phyloP scores from a whole-genome alignment of 2,113 vertebrate genomes.

The Gambusia affinis region DNA sequence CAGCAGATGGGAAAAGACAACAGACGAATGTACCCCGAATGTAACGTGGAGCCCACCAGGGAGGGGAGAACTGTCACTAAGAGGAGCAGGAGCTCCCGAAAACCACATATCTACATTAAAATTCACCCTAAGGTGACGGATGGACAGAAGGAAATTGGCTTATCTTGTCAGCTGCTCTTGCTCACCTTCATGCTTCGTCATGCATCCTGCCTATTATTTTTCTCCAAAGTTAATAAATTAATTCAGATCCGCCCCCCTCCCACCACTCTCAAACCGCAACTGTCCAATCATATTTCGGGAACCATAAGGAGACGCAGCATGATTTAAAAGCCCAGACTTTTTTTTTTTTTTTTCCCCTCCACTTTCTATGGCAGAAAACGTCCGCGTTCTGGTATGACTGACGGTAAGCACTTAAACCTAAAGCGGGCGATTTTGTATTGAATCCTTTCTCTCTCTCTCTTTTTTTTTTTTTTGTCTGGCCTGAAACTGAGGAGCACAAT shows the following conservation, averaged over 20 bases:
- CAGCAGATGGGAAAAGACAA: slow-evolving; percentile 48
- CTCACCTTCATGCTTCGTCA: slow-evolving; percentile 34
- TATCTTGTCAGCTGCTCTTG: background rate
- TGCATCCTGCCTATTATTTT: slow-evolving; percentile 21
- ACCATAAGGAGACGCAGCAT: slow-evolving; percentile 1
- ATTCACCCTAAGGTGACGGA: slow-evolving; percentile 24
- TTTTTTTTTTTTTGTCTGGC: background rate
- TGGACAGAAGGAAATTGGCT: slow-evolving; percentile 20
- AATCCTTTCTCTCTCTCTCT: background rate
- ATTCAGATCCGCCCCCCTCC: slow-evolving; percentile 8
- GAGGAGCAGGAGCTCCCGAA: slow-evolving; percentile 26
- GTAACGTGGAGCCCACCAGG: slow-evolving; percentile 32
- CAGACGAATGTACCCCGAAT: slow-evolving; percentile 46
- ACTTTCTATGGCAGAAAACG: background rate
- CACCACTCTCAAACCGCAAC: background rate
- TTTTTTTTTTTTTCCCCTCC: background rate
- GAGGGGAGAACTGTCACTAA: slow-evolving; percentile 18
- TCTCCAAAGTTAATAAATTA: slow-evolving; percentile 17
- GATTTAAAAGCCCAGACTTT: slow-evolving; percentile 1
- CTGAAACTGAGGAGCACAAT: background rate
- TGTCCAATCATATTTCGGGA: slow-evolving; percentile 5
- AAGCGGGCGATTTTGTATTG: background rate
- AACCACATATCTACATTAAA: slow-evolving; percentile 13
- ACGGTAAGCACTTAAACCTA: background rate
- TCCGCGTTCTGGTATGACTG: background rate